Percentiles rank a stretch among this genome's conserved stretches.
These are phyloP conservation scores for Atractosteus spatula DNA, from an alignment of 2,113 vertebrate species.

Conservation along the genomic window DNA sequence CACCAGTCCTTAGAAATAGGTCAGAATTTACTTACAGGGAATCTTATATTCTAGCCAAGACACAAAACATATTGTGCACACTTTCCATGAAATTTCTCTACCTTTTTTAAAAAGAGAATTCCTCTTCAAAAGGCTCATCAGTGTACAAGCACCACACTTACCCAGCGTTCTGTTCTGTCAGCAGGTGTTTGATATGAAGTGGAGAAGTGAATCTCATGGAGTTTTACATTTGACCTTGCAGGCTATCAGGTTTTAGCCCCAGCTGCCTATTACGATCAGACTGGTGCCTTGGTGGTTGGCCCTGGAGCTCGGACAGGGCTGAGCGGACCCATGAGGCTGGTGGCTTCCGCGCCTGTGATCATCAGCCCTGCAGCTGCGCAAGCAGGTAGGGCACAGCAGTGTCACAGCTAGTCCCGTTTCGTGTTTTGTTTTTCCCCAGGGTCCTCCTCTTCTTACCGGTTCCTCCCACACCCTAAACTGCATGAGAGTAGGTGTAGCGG, in stretches of 20 bases:
- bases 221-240: slow-evolving; percentile 33
- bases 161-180: too few relatives aligned
- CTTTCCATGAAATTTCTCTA: too few relatives aligned
- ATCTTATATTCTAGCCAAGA: too few relatives aligned
- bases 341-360: slow-evolving; percentile 88
- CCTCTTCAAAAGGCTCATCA: too few relatives aligned
- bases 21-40: too few relatives aligned
- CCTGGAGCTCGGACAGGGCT: slow-evolving; percentile 86
- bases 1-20: too few relatives aligned
- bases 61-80: too few relatives aligned
- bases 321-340: slow-evolving; percentile 85
- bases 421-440: not conserved
- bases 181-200: too few relatives aligned
- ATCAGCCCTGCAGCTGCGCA: slow-evolving; percentile 92
- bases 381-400: slow-evolving; percentile 72
- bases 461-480: not conserved
- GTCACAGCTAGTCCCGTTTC: not conserved
- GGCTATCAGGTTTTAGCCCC: slow-evolving; percentile 94
- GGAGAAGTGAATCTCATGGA: too few relatives aligned
- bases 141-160: too few relatives aligned
- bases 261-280: slow-evolving; percentile 95
- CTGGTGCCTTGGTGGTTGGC: slow-evolving; percentile 88
- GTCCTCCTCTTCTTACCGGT: not conserved
- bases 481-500: too few relatives aligned
- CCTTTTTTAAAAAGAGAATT: too few relatives aligned